These are phyloP conservation scores for Acanthosepion pharaonis DNA, from an alignment of 2,888 invertebrate species.

Conservation along the genomic window DNA sequence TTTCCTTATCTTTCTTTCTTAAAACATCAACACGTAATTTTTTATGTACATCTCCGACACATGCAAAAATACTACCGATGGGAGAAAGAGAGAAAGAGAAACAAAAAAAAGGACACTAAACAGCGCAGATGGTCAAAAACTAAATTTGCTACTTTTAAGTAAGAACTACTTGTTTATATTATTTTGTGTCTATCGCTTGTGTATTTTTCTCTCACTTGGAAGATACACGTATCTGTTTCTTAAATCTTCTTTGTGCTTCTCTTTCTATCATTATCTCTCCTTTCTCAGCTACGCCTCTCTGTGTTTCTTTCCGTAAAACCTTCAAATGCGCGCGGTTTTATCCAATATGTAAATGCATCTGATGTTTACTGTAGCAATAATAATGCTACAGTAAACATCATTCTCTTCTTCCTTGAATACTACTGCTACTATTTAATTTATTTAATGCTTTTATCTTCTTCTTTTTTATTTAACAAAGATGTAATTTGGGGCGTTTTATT, in stretches of 20 bases:
- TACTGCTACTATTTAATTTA: neutral
- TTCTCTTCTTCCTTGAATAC: neutral
- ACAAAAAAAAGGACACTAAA: neutral
- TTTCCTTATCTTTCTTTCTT: conserved; percentile 24
- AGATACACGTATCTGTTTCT: neutral
- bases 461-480: neutral
- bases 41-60: neutral
- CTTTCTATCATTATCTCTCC: conserved; percentile 2
- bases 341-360: neutral
- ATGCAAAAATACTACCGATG: neutral
- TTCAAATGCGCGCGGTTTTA: conserved; percentile 33
- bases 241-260: neutral
- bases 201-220: neutral
- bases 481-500: neutral
- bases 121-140: neutral
- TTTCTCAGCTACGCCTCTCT: conserved; percentile 13
- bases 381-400: neutral
- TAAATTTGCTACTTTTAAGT: neutral
- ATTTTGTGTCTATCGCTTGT: neutral
- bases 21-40: conserved; percentile 8
- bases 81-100: neutral
- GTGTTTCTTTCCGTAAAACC: neutral
- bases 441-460: neutral
- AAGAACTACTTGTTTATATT: conserved; percentile 11
- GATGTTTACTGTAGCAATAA: neutral